phyloP scores from a whole-genome alignment of 2,113 vertebrate genomes.

The Pterophyllum scalare region DNA sequence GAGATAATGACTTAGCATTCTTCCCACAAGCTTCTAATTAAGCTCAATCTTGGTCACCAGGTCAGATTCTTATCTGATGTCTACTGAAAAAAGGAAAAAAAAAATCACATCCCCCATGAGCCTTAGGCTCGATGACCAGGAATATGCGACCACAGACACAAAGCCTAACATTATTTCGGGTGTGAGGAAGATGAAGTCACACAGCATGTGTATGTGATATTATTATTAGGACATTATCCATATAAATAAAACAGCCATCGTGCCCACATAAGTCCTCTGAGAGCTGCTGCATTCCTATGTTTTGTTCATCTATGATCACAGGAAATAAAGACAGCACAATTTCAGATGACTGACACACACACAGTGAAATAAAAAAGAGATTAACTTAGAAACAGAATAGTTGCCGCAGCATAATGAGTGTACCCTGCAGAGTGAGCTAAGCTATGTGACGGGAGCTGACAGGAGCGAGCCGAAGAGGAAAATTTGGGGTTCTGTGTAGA shows the following conservation, averaged over 20 bases:
- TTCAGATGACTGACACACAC: constrained; percentile 1
- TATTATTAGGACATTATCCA: not conserved
- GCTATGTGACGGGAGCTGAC: not conserved
- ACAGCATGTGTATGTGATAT: not conserved
- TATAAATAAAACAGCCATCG: not conserved
- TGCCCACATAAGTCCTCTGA: not conserved
- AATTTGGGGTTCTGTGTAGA: not conserved
- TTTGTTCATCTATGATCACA: constrained; percentile 1
- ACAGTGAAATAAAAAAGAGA: constrained; percentile 10
- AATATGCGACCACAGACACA: not conserved
- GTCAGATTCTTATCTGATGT: not conserved
- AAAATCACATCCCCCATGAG: rapidly evolving
- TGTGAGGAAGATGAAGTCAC: rapidly evolving
- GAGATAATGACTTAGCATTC: not conserved
- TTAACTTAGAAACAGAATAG: not conserved
- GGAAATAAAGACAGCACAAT: not conserved
- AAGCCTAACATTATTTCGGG: not conserved
- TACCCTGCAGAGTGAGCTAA: constrained; percentile 13
- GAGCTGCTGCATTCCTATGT: not conserved
- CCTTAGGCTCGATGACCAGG: not conserved
- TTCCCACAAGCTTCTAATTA: not conserved
- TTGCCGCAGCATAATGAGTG: not conserved
- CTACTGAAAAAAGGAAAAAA: not conserved
- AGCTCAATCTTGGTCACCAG: not conserved
- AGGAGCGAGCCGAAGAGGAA: not conserved